Evolutionary conservation across 1,140 invertebrate genomes (phyloP).

Genomic region (Ceratoteleas bidentatus): DNA sequence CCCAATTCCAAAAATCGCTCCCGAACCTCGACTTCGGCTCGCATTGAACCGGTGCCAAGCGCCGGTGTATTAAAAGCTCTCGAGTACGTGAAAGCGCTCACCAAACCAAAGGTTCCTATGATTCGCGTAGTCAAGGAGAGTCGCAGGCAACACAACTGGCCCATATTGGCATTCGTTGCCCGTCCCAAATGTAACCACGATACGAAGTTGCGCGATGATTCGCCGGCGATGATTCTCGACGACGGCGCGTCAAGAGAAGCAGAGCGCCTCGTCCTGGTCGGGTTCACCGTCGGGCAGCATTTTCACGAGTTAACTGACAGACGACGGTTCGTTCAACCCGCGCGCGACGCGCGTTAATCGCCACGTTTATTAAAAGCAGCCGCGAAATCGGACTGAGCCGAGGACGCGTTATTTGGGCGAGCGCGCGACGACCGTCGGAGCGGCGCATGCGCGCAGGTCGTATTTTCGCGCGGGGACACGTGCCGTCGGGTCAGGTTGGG

Average conservation of each 20-base stretch:
- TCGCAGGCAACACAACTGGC: slow-evolving; percentile 70
- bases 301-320: neutral
- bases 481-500: too few relatives aligned
- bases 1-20: too few relatives aligned
- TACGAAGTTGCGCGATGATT: slow-evolving; percentile 18
- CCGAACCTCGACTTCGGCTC: neutral
- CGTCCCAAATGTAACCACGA: slow-evolving; percentile 19
- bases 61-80: slow-evolving; percentile 40
- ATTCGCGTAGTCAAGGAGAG: slow-evolving; percentile 74
- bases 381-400: slow-evolving; percentile 53
- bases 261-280: slow-evolving; percentile 29
- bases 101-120: slow-evolving; percentile 78
- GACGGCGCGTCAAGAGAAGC: slow-evolving; percentile 40
- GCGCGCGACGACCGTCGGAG: slow-evolving; percentile 1
- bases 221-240: slow-evolving; percentile 7
- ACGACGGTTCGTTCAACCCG: too few relatives aligned
- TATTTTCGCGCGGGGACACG: too few relatives aligned
- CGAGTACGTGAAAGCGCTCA: slow-evolving; percentile 66
- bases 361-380: slow-evolving; percentile 58
- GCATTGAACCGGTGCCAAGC: slow-evolving; percentile 48
- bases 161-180: slow-evolving; percentile 29
- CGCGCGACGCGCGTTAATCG: slow-evolving; percentile 25
- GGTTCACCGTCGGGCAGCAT: slow-evolving; percentile 42
- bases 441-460: slow-evolving; percentile 35
- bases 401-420: slow-evolving; percentile 43